These are phyloP conservation scores for Jordanella pulchra DNA, from an alignment of 2,797 vertebrate species.

Conservation along the genomic window DNA sequence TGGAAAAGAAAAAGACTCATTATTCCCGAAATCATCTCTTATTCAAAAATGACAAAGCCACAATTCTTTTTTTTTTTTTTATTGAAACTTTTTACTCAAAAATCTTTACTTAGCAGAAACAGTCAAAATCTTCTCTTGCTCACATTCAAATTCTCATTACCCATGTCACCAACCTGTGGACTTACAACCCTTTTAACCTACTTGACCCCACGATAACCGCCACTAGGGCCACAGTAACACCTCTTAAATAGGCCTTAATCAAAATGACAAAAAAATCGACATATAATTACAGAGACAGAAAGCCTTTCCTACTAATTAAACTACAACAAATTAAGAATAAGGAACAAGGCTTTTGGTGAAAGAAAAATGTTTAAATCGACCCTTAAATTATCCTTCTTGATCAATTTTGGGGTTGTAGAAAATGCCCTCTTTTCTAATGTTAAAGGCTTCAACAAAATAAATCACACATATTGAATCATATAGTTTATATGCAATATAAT, in stretches of 20 bases:
- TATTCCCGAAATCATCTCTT: neutral
- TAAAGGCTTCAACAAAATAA: neutral
- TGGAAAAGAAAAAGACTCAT: neutral
- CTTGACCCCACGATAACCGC: constrained; percentile 28
- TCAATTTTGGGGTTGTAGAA: neutral
- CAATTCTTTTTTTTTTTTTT: neutral
- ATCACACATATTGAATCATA: neutral
- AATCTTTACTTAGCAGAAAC: neutral
- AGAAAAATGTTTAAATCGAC: neutral
- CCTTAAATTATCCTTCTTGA: neutral
- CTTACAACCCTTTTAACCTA: constrained; percentile 30
- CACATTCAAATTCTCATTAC: constrained; percentile 23
- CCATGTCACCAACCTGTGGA: constrained; percentile 10
- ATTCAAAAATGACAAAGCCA: neutral
- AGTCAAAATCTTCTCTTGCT: neutral
- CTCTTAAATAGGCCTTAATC: neutral
- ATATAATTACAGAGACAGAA: neutral
- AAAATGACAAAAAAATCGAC: constrained; percentile 19
- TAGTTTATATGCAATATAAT: neutral
- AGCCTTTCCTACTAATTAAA: neutral
- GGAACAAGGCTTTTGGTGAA: neutral
- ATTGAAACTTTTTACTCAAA: neutral
- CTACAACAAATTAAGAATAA: neutral
- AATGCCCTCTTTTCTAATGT: neutral
- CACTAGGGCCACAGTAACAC: constrained; percentile 33